Evolutionary conservation across 2,888 invertebrate species (phyloP), one percentile per base, ranked within the genome.

Genomic region (Drosophila antonietae): DNA sequence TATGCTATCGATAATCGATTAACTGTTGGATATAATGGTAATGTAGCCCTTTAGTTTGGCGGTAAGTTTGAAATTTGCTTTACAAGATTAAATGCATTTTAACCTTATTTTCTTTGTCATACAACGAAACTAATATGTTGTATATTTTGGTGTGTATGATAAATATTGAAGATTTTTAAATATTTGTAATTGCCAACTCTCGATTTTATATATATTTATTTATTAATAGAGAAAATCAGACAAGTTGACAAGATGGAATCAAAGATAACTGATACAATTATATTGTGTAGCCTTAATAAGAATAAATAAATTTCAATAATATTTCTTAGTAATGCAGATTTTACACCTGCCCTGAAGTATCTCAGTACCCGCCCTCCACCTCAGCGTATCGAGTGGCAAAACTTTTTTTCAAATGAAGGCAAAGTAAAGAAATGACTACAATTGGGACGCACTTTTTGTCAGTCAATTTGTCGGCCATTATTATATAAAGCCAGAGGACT

Each of bases 401-500:
- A 35, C 10, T 15, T 12, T 15, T 15, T n/a, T 35, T 20, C 7
- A 35, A n/a, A 35, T 49, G 6, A 37, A 31, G 9, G 46, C 8
- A 14, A 60, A 47, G 51, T 43, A 4, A 10, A n/a, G 28, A 41
- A 43, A 59, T 15, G 41, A 20, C 31, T 33, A 9, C 15, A 59
- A 41, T 6, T 28, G 33, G 28, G 37, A 28, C 58, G 20, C 28
- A 35, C 28, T 51, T 58, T 46, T 39, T 49, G 61, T 51, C 57
- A 46, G 52, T 64, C 68, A 69, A 68, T 59, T 68, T 69, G 60
- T 63, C 68, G 60, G 78, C 73, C 83, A 83, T 88, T 83, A 68
- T 82, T 83, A 68, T 82, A 57, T 69, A 67, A 69, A 10, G 53
- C 55, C 62, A 61, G 60, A 66, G 47, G 47, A 73, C 53, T 58